phyloP scores from a whole-genome alignment of 2,797 vertebrate genomes.

The Sphenodon punctatus region DNA sequence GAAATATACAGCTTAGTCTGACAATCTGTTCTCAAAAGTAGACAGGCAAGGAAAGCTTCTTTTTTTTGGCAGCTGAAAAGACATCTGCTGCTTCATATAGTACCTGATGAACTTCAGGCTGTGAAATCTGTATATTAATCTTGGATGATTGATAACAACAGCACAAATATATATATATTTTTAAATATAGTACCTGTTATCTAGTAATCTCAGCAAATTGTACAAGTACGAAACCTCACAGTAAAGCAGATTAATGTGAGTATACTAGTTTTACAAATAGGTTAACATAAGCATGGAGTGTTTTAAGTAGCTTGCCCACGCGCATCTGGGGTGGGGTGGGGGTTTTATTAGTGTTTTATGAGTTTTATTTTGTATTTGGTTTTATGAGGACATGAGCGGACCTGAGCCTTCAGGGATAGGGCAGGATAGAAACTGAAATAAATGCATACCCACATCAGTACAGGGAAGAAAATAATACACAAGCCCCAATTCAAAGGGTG shows the following conservation, averaged over 20 bases:
- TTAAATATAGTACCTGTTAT: background rate
- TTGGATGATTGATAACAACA: no score
- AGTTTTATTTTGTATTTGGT: no score
- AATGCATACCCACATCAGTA: no score
- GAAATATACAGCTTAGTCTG: background rate
- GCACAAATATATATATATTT: background rate
- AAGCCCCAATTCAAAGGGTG: conserved; percentile 3
- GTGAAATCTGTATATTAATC: background rate
- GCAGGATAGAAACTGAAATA: no score
- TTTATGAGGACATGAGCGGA: background rate
- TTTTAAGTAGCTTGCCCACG: background rate
- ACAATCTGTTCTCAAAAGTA: background rate
- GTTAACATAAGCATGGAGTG: background rate
- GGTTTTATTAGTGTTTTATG: no score
- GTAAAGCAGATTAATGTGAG: background rate
- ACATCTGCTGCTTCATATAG: background rate
- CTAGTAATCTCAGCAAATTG: background rate
- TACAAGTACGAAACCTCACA: background rate
- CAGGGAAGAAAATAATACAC: background rate
- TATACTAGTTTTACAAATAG: background rate
- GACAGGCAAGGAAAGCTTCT: background rate
- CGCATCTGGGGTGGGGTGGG: background rate
- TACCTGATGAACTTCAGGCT: background rate
- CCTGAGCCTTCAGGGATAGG: no score
- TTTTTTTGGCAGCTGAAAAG: conserved; percentile 6